Evolutionary conservation across 2,888 invertebrate species (phyloP).

Genomic region (Platycheirus albimanus): DNA sequence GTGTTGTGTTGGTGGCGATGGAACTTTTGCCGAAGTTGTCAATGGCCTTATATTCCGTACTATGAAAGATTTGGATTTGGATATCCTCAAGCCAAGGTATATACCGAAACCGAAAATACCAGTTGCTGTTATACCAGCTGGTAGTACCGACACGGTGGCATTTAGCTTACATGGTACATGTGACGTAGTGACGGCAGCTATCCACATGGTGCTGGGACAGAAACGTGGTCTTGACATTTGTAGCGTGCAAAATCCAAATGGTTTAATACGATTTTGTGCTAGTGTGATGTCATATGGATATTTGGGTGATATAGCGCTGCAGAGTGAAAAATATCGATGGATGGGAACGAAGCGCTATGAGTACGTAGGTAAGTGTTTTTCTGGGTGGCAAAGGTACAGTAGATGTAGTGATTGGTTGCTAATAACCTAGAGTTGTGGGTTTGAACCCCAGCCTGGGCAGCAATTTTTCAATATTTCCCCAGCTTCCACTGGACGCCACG

Average conservation of each 20-base stretch:
- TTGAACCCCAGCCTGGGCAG: too few species aligned
- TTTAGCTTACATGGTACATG: constrained; percentile 91
- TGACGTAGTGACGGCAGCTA: constrained; percentile 90
- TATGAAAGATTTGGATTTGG: constrained; percentile 79
- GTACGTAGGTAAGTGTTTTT: constrained; percentile 85
- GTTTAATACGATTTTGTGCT: constrained; percentile 87
- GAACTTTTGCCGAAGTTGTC: constrained; percentile 91
- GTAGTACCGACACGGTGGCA: constrained; percentile 91
- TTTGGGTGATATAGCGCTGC: constrained; percentile 91
- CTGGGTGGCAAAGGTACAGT: too few species aligned
- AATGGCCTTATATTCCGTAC: constrained; percentile 88
- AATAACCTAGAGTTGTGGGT: too few species aligned
- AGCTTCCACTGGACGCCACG: too few species aligned
- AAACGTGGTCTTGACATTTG: constrained; percentile 89
- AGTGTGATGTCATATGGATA: constrained; percentile 93
- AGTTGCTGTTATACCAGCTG: constrained; percentile 86
- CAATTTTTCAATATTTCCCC: too few species aligned
- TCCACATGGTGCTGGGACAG: constrained; percentile 92
- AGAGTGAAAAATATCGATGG: constrained; percentile 92
- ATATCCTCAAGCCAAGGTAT: constrained; percentile 78
- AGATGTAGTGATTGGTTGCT: too few species aligned
- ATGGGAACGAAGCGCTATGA: constrained; percentile 93
- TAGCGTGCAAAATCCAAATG: constrained; percentile 86
- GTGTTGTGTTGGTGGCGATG: constrained; percentile 93
- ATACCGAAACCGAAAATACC: constrained; percentile 83